Conservation (phyloP, 2,113 vertebrate genomes). For the Phylloscopus trochiloides region DNA sequence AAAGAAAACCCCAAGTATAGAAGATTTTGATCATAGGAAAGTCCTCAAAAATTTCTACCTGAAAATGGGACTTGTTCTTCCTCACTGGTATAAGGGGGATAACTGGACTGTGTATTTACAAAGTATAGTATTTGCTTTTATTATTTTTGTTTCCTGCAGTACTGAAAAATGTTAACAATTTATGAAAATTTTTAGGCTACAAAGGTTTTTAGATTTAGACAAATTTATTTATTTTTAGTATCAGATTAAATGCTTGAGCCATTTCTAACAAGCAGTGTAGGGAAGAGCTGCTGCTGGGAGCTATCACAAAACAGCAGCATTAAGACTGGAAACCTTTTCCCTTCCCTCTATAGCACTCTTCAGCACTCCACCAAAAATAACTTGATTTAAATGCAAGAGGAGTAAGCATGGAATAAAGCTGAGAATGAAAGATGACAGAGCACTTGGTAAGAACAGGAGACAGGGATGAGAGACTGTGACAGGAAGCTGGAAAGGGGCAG, state of each 20-base stretch:
- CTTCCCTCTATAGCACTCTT: not conserved
- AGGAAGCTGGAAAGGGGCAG: not conserved
- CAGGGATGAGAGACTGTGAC: not conserved
- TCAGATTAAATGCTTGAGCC: not conserved
- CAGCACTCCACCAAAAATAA: not conserved
- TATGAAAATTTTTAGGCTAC: not conserved
- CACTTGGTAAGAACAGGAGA: not conserved
- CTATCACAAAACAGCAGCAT: not conserved
- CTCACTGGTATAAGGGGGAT: not conserved
- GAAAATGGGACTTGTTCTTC: not conserved
- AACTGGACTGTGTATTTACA: not conserved
- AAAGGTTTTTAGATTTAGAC: not conserved
- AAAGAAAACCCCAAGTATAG: not conserved
- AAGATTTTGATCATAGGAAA: not conserved
- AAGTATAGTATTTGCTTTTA: not conserved
- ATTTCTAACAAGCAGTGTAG: not conserved
- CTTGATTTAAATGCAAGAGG: not conserved
- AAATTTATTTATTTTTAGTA: not conserved
- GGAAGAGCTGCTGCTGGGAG: not conserved
- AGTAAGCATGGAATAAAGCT: not conserved
- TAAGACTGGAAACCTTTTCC: not conserved
- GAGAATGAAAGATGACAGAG: not conserved
- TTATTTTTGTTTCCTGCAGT: not conserved
- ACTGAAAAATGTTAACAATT: not conserved
- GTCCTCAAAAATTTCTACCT: not conserved